A percentile compares a stretch with the other conserved stretches of the same genome.
phyloP scores from a whole-genome alignment of 2,113 vertebrate species.

The Lepus timidus region DNA sequence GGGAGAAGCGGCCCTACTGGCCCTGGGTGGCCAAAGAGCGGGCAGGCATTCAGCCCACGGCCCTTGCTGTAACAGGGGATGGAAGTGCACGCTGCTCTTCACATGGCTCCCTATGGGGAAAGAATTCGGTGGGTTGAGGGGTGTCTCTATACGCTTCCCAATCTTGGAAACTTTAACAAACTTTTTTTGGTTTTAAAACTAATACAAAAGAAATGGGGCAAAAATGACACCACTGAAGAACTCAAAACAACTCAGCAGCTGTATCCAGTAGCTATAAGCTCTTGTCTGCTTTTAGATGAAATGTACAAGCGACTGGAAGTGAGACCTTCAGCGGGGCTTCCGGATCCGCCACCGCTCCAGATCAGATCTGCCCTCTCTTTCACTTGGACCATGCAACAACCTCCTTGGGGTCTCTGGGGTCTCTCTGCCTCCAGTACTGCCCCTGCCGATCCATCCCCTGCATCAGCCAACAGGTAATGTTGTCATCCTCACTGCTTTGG shows the following conservation, averaged over 20 bases:
- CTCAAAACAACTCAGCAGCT: not conserved
- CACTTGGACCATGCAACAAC: not conserved
- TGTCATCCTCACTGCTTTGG: not conserved
- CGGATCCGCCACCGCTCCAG: not conserved
- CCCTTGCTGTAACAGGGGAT: not conserved
- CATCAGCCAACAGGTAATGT: not conserved
- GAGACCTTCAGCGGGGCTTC: not conserved
- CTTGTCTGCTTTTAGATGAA: conserved; percentile 10
- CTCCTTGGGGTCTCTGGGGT: not conserved
- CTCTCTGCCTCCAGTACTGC: not conserved
- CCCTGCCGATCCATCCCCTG: not conserved
- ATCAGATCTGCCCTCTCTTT: not conserved
- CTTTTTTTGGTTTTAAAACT: conserved; percentile 10
- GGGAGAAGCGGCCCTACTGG: not conserved
- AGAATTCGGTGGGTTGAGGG: not conserved
- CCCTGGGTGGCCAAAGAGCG: not conserved
- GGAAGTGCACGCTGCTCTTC: not conserved
- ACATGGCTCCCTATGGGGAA: not conserved
- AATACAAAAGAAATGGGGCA: not conserved
- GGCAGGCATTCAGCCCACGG: not conserved
- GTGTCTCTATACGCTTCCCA: not conserved
- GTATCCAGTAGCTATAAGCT: not conserved
- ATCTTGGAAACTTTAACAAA: not conserved
- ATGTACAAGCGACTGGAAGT: not conserved
- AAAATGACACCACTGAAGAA: not conserved